These are phyloP conservation scores for Catamblyrhynchus diadema DNA, from an alignment of 2,797 vertebrate genomes.

Conservation along the genomic window DNA sequence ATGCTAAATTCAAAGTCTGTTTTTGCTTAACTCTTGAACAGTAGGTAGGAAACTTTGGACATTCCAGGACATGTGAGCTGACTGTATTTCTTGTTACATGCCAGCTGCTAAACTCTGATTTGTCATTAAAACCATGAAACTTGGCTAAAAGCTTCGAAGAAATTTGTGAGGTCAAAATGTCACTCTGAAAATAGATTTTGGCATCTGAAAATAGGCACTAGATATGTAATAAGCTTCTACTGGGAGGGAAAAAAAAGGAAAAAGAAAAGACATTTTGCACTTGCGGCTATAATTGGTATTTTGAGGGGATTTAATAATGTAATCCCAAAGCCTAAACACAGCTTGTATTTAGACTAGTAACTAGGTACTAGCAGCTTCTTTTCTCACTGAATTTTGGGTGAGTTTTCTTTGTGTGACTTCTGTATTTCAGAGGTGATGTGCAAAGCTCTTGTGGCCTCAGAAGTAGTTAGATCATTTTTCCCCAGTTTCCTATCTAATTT, in stretches of 20 bases:
- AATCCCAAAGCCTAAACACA: not conserved
- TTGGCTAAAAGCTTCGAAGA: not conserved
- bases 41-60: slow-evolving; percentile 55
- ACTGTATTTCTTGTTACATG: not conserved
- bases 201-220: slow-evolving; percentile 23
- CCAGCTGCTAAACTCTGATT: not conserved
- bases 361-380: slow-evolving; percentile 28
- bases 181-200: slow-evolving; percentile 27
- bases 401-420: not conserved
- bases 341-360: slow-evolving; percentile 2
- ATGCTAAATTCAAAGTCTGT: not conserved
- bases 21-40: slow-evolving; percentile 32
- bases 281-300: not conserved
- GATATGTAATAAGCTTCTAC: not conserved
- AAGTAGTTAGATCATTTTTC: not conserved
- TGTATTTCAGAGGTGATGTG: slow-evolving; percentile 53
- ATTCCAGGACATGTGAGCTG: slow-evolving; percentile 53
- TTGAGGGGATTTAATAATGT: not conserved
- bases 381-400: slow-evolving; percentile 28
- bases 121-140: not conserved
- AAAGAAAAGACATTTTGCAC: slow-evolving; percentile 11
- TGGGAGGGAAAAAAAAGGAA: fast-evolving
- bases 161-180: not conserved
- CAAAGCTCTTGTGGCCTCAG: slow-evolving; percentile 44
- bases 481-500: slow-evolving; percentile 4